Percentiles rank a stretch among this genome's conserved stretches.
These are phyloP conservation scores for Dinothrombium tinctorium DNA, from an alignment of 1,140 invertebrate genomes.

Conservation along the genomic window DNA sequence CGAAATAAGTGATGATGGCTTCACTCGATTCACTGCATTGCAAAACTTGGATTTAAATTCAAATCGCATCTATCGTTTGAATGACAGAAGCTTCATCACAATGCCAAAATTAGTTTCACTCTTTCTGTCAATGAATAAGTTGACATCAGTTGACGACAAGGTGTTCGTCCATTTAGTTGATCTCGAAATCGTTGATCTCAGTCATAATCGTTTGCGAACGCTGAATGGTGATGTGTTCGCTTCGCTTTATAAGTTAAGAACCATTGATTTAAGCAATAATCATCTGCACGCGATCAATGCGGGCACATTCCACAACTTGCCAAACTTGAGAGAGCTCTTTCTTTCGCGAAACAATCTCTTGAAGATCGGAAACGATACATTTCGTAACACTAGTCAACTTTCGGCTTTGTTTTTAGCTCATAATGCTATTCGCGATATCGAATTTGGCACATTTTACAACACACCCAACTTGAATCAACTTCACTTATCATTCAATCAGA, in stretches of 20 bases:
- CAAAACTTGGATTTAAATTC: constrained; percentile 57
- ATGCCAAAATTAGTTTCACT: constrained; percentile 51
- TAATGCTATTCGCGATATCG: constrained; percentile 52
- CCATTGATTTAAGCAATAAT: constrained; percentile 63
- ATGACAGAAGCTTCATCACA: constrained; percentile 45
- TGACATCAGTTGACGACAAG: constrained; percentile 45
- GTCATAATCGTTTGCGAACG: constrained; percentile 47
- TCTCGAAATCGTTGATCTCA: constrained; percentile 58
- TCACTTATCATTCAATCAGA: constrained; percentile 62
- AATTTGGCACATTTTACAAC: constrained; percentile 41
- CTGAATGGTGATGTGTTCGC: constrained; percentile 32
- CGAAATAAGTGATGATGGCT: constrained; percentile 40
- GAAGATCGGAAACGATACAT: constrained; percentile 52
- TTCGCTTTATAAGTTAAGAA: constrained; percentile 42
- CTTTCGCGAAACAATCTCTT: constrained; percentile 73
- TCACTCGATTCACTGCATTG: constrained; percentile 40
- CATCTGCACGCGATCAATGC: constrained; percentile 50
- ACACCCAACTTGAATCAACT: constrained; percentile 49
- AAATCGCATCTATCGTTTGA: constrained; percentile 49
- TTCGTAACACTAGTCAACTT: constrained; percentile 44
- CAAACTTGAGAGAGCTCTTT: constrained; percentile 50
- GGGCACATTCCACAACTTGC: constrained; percentile 50
- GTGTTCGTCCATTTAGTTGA: constrained; percentile 43
- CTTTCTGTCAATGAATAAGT: constrained; percentile 55
- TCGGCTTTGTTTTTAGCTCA: constrained; percentile 62